phyloP scores from a whole-genome alignment of 1,140 invertebrate species.

The Drosophila kurseongensis region DNA sequence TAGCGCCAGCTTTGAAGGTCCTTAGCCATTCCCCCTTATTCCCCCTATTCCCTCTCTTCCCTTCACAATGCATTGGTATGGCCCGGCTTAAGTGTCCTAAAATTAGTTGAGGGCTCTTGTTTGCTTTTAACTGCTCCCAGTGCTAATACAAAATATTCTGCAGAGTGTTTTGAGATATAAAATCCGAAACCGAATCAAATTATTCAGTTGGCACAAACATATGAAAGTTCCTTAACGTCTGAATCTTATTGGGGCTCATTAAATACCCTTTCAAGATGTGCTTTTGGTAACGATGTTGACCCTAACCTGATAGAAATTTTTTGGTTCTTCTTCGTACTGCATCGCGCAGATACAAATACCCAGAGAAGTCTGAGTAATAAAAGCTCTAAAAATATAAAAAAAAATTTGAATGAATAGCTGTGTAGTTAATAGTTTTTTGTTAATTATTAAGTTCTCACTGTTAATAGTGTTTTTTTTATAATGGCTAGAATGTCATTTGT shows the following conservation, averaged over 20 bases:
- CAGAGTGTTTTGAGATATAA: conserved; percentile 1
- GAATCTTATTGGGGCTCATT: not conserved
- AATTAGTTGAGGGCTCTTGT: conserved; percentile 28
- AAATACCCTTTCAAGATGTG: not conserved
- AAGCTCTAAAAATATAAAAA: too few relatives aligned
- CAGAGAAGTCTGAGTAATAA: too few relatives aligned
- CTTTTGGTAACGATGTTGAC: not conserved
- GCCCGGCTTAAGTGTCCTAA: conserved; percentile 9
- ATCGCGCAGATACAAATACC: too few relatives aligned
- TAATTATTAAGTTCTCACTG: too few relatives aligned
- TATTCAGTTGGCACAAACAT: not conserved
- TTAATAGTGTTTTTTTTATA: too few relatives aligned
- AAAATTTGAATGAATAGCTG: too few relatives aligned
- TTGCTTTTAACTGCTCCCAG: conserved; percentile 14
- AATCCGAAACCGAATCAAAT: not conserved
- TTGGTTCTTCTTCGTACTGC: too few relatives aligned
- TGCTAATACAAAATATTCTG: conserved; percentile 18
- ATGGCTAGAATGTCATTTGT: too few relatives aligned
- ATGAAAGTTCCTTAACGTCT: not conserved
- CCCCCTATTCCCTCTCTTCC: not conserved
- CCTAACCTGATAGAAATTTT: too few relatives aligned
- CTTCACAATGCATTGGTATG: not conserved
- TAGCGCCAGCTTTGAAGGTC: conserved; percentile 19
- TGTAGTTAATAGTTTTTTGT: too few relatives aligned
- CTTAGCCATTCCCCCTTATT: conserved; percentile 16